Evolutionary conservation across 2,888 invertebrate genomes (phyloP), one percentile per base, ranked within the genome.

Genomic region (Lasioglossum morio): DNA sequence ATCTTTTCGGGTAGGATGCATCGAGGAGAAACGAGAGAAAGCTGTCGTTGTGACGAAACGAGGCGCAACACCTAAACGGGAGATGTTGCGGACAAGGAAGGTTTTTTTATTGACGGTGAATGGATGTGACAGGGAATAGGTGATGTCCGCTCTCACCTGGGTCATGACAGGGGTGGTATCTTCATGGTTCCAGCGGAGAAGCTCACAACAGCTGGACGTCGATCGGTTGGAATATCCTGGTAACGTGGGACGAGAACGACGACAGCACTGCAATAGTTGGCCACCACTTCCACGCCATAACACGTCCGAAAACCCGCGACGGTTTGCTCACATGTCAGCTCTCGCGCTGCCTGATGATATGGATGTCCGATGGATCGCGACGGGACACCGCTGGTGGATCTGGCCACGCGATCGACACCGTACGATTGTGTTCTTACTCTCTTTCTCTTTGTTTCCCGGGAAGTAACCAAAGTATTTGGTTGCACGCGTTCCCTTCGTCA

Each of bases 121-220:
- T 14, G 12, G 23, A 30, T 30, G 23, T 53, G 23, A 16, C 27
- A 14, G 23, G 27, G 37, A 34, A 30, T 66, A 19, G 34, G n/a
- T 19, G 57, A 46, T 40, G 16, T 34, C 73, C 63, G 66, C 91
- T 77, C 91, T 77, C 90, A 94, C 93, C 93, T 93, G 90, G 89
- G 92, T 93, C 93, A 93, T 92, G 92, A 92, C 84, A 90, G 86
- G 88, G 89, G 87, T 79, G 87, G 90, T 84, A 89, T 91, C 89
- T 90, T 93, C 92, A 92, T 93, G 91, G 92, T 92, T 89, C 82
- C 60, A 76, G 83, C 53, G 70, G 76, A 72, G 84, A 63, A 46
- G 75, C 73, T 84, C 82, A 69, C 76, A 76, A 81, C 73, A 69
- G 77, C 77, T 85, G 79, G 82, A 37, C 77, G 82, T 84, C 80